A percentile compares a stretch with the other conserved stretches of the same genome.
phyloP scores from a whole-genome alignment of 2,113 vertebrate genomes.

The Apistogramma diplotaenia region DNA sequence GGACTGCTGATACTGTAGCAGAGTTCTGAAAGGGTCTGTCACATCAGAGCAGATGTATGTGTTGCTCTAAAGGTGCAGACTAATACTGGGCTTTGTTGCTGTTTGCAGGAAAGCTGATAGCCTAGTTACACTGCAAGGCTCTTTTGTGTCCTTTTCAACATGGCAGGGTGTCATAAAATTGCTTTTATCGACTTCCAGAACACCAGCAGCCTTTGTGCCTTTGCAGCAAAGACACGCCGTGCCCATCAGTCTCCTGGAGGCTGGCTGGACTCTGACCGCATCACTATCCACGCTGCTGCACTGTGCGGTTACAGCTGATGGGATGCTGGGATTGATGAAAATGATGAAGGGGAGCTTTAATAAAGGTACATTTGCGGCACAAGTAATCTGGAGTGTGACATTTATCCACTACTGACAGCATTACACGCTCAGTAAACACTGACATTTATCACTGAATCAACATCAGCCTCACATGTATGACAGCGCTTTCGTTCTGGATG shows the following conservation, averaged over 20 bases:
- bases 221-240: not conserved
- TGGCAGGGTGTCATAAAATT: not conserved
- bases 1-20: too few species aligned
- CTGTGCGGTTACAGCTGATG: not conserved
- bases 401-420: slow-evolving; percentile 12
- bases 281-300: not conserved
- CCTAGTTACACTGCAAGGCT: not conserved
- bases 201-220: not conserved
- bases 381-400: slow-evolving; percentile 29
- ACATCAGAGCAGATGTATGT: not conserved
- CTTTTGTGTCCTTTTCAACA: not conserved
- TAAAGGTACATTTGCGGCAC: slow-evolving; percentile 27
- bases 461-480: not conserved
- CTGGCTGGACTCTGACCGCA: not conserved
- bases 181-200: not conserved
- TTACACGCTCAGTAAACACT: slow-evolving; percentile 44
- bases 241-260: not conserved
- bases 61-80: not conserved
- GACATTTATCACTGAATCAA: slow-evolving; percentile 48
- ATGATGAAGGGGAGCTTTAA: not conserved
- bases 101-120: not conserved
- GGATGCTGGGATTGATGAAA: not conserved
- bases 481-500: not conserved
- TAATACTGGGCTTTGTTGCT: not conserved
- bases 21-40: not conserved